phyloP scores from a whole-genome alignment of 2,888 invertebrate genomes.

The Rutpela maculata region DNA sequence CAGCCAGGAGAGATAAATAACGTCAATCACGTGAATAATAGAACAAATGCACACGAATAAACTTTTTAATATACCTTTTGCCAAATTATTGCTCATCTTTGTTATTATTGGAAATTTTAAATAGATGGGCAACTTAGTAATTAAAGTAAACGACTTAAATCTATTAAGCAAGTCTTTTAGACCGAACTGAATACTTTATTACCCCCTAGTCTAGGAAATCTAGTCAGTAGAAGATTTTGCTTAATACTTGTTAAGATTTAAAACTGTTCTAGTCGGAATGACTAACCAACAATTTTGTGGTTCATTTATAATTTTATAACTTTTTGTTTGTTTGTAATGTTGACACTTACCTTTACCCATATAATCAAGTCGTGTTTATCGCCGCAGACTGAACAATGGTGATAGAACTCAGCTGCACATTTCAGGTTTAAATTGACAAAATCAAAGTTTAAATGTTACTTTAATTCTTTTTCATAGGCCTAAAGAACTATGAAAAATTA shows the following conservation, averaged over 20 bases:
- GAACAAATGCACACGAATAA: conserved; percentile 16
- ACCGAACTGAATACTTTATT: conserved; percentile 4
- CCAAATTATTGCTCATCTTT: conserved; percentile 16
- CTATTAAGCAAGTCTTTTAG: conserved; percentile 2
- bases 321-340: not conserved
- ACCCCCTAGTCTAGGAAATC: not conserved
- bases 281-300: not conserved
- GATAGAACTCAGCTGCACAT: not conserved
- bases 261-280: not conserved
- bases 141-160: conserved; percentile 1
- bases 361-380: conserved; percentile 3
- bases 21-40: conserved; percentile 18
- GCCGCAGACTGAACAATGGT: conserved; percentile 9
- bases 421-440: not conserved
- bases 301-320: not conserved
- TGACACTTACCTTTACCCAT: not conserved
- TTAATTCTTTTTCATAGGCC: not conserved
- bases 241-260: conserved; percentile 7
- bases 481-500: not conserved
- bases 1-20: conserved; percentile 34
- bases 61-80: not conserved
- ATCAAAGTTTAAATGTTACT: not conserved
- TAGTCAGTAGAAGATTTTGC: conserved; percentile 4
- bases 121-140: not conserved
- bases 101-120: not conserved